Conservation (phyloP, 2,797 vertebrate species). For the Sebastes goodei region DNA sequence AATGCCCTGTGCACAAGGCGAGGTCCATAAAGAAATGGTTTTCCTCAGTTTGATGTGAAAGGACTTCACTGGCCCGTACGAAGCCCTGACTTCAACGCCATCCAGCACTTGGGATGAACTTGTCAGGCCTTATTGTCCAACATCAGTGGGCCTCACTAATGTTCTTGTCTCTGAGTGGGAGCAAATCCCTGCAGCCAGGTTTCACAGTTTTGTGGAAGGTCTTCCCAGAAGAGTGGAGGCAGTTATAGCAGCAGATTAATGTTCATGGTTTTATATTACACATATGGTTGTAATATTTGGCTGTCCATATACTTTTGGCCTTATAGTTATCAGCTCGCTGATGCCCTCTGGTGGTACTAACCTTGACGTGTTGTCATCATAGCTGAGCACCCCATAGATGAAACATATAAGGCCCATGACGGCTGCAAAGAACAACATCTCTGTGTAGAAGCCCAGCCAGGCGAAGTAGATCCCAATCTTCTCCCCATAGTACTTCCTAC, state of each 20-base stretch:
- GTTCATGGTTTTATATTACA: neutral
- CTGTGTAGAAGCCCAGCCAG: slow-evolving; percentile 96
- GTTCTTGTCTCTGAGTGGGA: neutral
- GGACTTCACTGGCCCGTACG: neutral
- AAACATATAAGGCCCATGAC: slow-evolving; percentile 94
- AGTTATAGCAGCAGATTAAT: neutral
- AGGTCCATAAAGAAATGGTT: neutral
- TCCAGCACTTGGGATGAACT: neutral
- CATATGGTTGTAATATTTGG: neutral
- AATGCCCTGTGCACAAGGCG: too few relatives aligned
- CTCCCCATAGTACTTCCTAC: slow-evolving; percentile 95
- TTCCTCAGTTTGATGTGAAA: neutral
- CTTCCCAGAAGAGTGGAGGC: neutral
- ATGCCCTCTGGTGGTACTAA: slow-evolving; percentile 69
- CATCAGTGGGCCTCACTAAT: neutral
- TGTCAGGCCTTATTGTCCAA: neutral
- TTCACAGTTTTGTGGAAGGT: neutral
- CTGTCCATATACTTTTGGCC: neutral
- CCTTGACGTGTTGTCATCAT: slow-evolving; percentile 89
- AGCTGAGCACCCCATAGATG: slow-evolving; percentile 90
- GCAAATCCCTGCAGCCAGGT: neutral
- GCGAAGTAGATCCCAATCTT: slow-evolving; percentile 98
- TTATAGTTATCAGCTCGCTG: neutral
- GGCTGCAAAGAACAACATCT: slow-evolving; percentile 94
- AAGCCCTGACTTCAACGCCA: neutral